Percentiles rank a stretch among this genome's conserved stretches.
Conservation (phyloP, 2,113 vertebrate species). For the Anguilla rostrata region DNA sequence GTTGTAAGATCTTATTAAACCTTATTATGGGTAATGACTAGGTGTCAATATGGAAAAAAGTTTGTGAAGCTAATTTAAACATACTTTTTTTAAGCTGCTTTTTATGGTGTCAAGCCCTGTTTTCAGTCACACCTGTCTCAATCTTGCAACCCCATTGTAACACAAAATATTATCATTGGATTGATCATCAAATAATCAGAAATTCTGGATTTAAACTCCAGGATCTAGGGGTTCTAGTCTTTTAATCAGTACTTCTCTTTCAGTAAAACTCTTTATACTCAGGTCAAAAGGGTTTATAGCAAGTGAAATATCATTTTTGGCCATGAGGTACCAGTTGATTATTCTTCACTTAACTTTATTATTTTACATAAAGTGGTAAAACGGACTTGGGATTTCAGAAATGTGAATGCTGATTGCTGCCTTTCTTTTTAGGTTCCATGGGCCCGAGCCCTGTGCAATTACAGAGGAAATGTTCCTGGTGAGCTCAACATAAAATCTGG, state of each 20-base stretch:
- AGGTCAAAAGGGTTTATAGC: background rate
- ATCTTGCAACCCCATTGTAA: background rate
- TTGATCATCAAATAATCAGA: background rate
- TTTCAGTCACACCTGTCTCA: background rate
- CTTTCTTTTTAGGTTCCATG: conserved; percentile 70
- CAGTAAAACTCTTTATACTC: background rate
- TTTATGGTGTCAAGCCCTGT: background rate
- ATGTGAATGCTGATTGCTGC: conserved; percentile 1
- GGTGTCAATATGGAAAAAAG: too few relatives aligned
- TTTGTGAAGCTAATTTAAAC: too few relatives aligned
- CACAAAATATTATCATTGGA: background rate
- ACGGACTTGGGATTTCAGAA: background rate
- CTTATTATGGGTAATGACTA: too few relatives aligned
- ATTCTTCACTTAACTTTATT: background rate
- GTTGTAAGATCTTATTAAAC: too few relatives aligned
- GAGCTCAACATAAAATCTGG: conserved; percentile 76
- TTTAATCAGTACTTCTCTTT: too few relatives aligned
- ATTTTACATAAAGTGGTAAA: background rate
- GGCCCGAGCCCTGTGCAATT: conserved; percentile 71
- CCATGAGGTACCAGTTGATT: background rate
- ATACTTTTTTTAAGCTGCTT: too few relatives aligned
- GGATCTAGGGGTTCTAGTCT: background rate
- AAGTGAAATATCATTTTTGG: background rate
- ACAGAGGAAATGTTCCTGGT: conserved; percentile 68
- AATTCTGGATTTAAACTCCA: background rate